Evolutionary conservation across 2,888 invertebrate genomes (phyloP).

Genomic region (Deladenus siricidicola): DNA sequence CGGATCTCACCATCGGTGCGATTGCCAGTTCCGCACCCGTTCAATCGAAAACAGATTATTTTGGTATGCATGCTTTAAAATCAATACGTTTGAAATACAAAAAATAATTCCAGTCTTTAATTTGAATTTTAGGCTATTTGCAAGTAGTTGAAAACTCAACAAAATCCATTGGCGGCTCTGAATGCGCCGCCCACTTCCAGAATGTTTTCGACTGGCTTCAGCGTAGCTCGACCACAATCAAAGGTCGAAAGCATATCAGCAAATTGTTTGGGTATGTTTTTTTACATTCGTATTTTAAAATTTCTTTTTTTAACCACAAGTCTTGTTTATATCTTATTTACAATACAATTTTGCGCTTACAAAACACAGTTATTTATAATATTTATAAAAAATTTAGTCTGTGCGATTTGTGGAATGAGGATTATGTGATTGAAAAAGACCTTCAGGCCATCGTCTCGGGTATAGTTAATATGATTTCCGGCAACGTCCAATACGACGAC

Average conservation of each 20-base stretch:
- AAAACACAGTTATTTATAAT: too few species aligned
- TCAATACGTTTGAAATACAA: too few species aligned
- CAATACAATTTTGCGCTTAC: neutral
- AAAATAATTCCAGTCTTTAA: too few species aligned
- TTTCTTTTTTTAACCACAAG: neutral
- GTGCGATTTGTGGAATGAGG: neutral
- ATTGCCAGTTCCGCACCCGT: constrained; percentile 18
- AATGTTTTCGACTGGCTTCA: too few species aligned
- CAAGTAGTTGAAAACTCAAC: too few species aligned
- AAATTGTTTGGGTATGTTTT: too few species aligned
- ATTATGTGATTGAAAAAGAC: neutral
- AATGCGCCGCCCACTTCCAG: too few species aligned
- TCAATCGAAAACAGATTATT: constrained; percentile 15
- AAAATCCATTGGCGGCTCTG: too few species aligned
- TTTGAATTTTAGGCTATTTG: too few species aligned
- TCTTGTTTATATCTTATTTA: neutral
- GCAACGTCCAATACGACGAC: neutral
- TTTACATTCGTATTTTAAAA: neutral
- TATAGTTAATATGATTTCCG: neutral
- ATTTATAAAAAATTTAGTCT: too few species aligned
- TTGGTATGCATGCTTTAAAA: neutral
- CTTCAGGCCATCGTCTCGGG: neutral
- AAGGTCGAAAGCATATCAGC: too few species aligned
- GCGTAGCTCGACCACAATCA: too few species aligned
- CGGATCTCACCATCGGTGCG: constrained; percentile 10